Base-by-base conservation (phyloP, 1,140 invertebrate genomes). In the Bombyx mandarina region DNA sequence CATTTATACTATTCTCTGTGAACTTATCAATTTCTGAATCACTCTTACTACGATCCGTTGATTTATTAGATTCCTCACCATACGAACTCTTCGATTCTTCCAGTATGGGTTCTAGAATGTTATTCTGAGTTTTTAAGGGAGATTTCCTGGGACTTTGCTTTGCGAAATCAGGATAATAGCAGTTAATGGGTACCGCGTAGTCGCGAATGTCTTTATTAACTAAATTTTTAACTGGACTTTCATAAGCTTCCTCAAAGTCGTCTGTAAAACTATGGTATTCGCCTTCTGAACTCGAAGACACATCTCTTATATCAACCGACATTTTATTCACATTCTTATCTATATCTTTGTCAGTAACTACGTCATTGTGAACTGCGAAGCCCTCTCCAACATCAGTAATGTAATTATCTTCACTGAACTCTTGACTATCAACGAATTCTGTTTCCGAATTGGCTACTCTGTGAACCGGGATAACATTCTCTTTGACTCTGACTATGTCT, bases 161-260 rank as follows among this genome's bases (percentile, higher is more conserved):
- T n/a, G 49, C 52, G 56, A 75, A 88, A 55, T 86, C 84, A 1
- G 83, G 77, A 52, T 74, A 86, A 55, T 88, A 88, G 42, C 76
- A 72, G 46, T 84, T 67, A 22, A 88, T 82, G 1, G 85, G 83
- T 7, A 88, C 76, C 0, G 86, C 26, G 61, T 88, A 88, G 60
- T 88, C 80, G 53, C 86, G 76, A 44, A 88, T 87, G 50, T 88
- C 86, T 71, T 88, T 88, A 8, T 74, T 75, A 0, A 88, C 77
- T 7, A 88, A 65, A n/a, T 86, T 77, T 65, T 81, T 85, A 0
- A 88, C 84, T 6, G 86, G 84, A 70, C 82, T 88, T 54, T 82
- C 82, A 42, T 87, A 88, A 1, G 71, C 69, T 0, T 68, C 73
- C 55, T 79, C 84, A 58, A 84, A 69, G n/a, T 88, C 80, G 35